phyloP scores from a whole-genome alignment of 2,797 vertebrate species.

The Pipistrellus nathusii region DNA sequence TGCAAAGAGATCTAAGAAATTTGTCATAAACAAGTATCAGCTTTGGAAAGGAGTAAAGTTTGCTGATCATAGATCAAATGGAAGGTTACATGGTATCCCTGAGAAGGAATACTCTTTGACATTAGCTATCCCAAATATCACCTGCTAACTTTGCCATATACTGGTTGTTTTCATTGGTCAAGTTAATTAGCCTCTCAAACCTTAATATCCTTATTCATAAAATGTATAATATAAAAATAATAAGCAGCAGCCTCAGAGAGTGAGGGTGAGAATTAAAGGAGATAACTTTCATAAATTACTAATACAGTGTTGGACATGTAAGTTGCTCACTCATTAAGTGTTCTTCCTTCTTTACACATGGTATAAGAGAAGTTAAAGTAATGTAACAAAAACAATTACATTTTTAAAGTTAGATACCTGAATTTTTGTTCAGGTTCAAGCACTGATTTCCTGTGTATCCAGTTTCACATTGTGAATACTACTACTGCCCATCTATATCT shows the following conservation, averaged over 20 bases:
- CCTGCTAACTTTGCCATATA: neutral
- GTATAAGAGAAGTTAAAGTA: neutral
- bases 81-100: neutral
- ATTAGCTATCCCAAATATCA: neutral
- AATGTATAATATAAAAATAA: neutral
- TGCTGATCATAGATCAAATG: neutral
- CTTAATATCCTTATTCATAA: conserved; percentile 19
- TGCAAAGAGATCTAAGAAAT: neutral
- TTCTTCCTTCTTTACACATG: neutral
- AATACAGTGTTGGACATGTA: neutral
- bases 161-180: neutral
- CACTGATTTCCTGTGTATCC: neutral
- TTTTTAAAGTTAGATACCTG: neutral
- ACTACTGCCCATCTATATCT: neutral
- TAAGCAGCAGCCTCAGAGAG: neutral
- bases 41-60: neutral
- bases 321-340: neutral
- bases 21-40: neutral
- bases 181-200: conserved; percentile 36
- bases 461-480: neutral
- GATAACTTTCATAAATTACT: neutral
- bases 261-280: conserved; percentile 11
- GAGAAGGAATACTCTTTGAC: neutral
- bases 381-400: neutral
- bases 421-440: neutral